Evolutionary conservation across 2,797 vertebrate genomes (phyloP).

Genomic region (Psittacula derbiana): DNA sequence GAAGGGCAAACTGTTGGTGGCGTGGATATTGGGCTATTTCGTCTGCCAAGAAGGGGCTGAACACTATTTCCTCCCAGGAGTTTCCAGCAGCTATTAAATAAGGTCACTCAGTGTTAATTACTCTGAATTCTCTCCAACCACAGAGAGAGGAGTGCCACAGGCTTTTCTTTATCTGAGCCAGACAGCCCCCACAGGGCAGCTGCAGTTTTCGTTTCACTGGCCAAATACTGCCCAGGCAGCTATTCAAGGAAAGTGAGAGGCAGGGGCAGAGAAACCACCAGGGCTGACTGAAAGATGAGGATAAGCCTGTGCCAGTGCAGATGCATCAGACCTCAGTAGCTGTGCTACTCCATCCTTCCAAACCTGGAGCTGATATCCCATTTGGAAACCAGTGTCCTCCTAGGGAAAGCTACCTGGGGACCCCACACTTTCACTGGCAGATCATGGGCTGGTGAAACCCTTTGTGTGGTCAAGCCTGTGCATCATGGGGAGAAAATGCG

Average conservation of each 20-base stretch:
- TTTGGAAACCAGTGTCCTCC: background rate
- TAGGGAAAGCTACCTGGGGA: background rate
- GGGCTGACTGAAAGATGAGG: background rate
- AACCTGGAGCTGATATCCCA: background rate
- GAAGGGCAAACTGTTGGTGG: background rate
- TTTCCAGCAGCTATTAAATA: background rate
- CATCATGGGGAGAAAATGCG: background rate
- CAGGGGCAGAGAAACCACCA: background rate
- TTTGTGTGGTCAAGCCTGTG: background rate
- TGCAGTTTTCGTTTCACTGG: background rate
- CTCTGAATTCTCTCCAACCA: background rate
- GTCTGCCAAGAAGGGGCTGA: background rate
- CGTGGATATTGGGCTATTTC: fast-evolving
- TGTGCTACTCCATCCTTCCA: background rate
- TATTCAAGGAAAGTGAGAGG: background rate
- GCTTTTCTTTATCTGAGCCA: background rate
- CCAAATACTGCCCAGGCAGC: background rate
- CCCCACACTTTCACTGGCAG: background rate
- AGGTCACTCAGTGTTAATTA: background rate
- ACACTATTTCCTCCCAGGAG: background rate
- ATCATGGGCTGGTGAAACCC: background rate
- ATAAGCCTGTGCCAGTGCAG: background rate
- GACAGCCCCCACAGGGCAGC: background rate
- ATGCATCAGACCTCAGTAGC: background rate
- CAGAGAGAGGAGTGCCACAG: background rate